Evolutionary conservation across 37 sponge, comb jelly and placozoan species (phyloP), one percentile per base, ranked within the genome.

Genomic region (Cliona cf. orientalis): DNA sequence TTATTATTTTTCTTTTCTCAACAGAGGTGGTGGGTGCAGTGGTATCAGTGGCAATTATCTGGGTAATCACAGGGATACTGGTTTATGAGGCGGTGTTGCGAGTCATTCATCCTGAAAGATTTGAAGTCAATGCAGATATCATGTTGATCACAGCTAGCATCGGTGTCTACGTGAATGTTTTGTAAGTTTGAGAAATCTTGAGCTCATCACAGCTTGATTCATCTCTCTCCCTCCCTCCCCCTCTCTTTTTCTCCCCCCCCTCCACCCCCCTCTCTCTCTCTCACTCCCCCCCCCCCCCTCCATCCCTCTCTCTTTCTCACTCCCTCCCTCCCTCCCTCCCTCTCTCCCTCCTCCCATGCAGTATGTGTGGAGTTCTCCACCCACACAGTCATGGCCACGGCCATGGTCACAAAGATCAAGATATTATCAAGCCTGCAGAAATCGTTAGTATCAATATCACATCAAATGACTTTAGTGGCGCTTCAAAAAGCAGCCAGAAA

Each of bases 1-100:
- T 49, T 11, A 11, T 53, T n/a, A n/a, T 49, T 58, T 25, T 53
- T 31, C 2, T 46, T 33, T 2, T 29, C 41, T 4, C 9, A 64
- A 5, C 84, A 91, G 97, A 96, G 93, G 89, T 96, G 32, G 66
- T 98, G 56, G 97, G 97, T 42, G 99, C 99, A 0, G 62, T 98
- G 2, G 65, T 88, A 9, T 98, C 99, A 35, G 97, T 98, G 46
- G 82, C 96, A 37, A 79, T 99, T 46, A 96, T 99, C 42, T 99
- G 99, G 99, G 71, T 99, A 34, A 68, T 99, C 41, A 96, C 99
- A 2, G 99, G 99, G 0, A 87, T 99, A 1, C 70, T 99, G 57
- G 86, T 96, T 35, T 99, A 99, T 69, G 89, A 92, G 40, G 99
- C 93, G 0, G 74, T 99, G 0, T 71, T 69, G 49, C 67, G 99